These are phyloP conservation scores for Creontiades dilutus DNA, from an alignment of 2,888 invertebrate species.

Conservation along the genomic window DNA sequence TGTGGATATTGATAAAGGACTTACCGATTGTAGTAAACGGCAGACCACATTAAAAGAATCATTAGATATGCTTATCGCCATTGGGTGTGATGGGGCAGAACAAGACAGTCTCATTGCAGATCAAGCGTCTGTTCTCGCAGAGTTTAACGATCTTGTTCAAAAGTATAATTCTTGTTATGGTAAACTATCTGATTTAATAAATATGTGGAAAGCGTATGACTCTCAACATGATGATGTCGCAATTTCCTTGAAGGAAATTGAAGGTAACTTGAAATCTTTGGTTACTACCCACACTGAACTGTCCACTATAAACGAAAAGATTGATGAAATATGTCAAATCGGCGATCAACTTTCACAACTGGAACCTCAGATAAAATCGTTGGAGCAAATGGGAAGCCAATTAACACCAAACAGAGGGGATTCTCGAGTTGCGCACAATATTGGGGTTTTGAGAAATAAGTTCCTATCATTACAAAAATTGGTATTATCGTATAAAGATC, in stretches of 20 bases:
- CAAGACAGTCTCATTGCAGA: conserved; percentile 83
- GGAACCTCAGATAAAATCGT: conserved; percentile 83
- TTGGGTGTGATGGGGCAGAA: conserved; percentile 86
- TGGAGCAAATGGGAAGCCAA: conserved; percentile 85
- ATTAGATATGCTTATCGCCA: conserved; percentile 84
- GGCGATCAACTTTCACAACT: conserved; percentile 84
- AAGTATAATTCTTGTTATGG: conserved; percentile 83
- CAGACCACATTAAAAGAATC: conserved; percentile 86
- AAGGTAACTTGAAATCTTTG: conserved; percentile 86
- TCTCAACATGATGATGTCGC: conserved; percentile 86
- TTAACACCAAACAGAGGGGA: conserved; percentile 89
- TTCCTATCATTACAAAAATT: conserved; percentile 88
- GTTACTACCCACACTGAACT: conserved; percentile 86
- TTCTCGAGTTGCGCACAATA: conserved; percentile 89
- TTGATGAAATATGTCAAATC: conserved; percentile 83
- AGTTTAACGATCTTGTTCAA: conserved; percentile 85
- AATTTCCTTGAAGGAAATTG: conserved; percentile 89
- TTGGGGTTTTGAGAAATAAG: conserved; percentile 87
- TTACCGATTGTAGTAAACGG: conserved; percentile 85
- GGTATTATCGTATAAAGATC: conserved; percentile 84
- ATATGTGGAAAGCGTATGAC: conserved; percentile 90
- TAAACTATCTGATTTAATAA: conserved; percentile 85
- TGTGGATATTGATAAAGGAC: conserved; percentile 86
- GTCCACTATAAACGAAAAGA: conserved; percentile 85
- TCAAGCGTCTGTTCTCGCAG: conserved; percentile 84